phyloP scores from a whole-genome alignment of 2,888 invertebrate genomes.

The Tubiluchus corallicola region DNA sequence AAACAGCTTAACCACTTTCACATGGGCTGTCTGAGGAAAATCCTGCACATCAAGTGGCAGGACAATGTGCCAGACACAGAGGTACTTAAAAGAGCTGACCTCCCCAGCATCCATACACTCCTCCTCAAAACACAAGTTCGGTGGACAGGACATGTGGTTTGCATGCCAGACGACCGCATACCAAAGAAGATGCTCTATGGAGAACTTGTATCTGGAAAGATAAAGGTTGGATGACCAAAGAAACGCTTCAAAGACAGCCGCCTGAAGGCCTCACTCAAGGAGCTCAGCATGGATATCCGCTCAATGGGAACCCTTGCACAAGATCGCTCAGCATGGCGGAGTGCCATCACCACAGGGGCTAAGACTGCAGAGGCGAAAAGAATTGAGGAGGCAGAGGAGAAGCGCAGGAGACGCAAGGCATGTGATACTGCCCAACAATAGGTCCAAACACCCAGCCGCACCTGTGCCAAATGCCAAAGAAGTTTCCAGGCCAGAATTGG shows the following conservation, averaged over 20 bases:
- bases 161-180: neutral
- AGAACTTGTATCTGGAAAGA: neutral
- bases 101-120: neutral
- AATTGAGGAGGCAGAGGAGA: too few relatives aligned
- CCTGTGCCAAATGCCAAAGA: too few relatives aligned
- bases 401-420: too few relatives aligned
- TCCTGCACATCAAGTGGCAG: neutral
- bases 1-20: neutral
- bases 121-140: neutral
- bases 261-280: neutral
- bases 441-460: too few relatives aligned
- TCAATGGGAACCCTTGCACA: too few relatives aligned
- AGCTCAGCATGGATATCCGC: too few relatives aligned
- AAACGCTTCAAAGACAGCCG: conserved; percentile 1
- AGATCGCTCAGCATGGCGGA: too few relatives aligned
- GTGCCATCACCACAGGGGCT: too few relatives aligned
- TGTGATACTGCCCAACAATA: too few relatives aligned
- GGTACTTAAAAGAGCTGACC: neutral
- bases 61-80: neutral
- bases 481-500: too few relatives aligned
- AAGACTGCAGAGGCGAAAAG: too few relatives aligned
- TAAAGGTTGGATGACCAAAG: neutral
- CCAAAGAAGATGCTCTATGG: neutral
- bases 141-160: neutral
- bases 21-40: neutral